These are phyloP conservation scores for Pao palembangensis DNA, from an alignment of 2,113 vertebrate genomes.

Conservation along the genomic window DNA sequence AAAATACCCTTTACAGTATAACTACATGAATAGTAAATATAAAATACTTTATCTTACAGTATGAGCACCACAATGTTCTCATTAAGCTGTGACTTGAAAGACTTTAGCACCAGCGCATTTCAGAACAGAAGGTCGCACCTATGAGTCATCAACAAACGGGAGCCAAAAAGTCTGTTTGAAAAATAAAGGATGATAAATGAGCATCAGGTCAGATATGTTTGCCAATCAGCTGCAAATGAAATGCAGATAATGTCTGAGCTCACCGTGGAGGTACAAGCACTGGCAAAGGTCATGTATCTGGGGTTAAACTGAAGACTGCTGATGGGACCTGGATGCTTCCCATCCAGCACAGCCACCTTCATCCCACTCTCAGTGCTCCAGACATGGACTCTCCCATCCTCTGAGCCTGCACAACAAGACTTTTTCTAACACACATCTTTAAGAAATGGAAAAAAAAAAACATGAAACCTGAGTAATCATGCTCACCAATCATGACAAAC, in stretches of 20 bases:
- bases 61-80: background rate
- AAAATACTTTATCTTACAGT: background rate
- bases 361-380: constrained; percentile 97
- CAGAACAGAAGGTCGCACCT: background rate
- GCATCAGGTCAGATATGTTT: background rate
- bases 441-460: background rate
- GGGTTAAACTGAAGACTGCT: constrained; percentile 97
- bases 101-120: background rate
- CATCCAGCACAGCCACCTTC: constrained; percentile 96
- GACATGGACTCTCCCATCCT: constrained; percentile 96
- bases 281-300: constrained; percentile 97
- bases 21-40: background rate
- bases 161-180: constrained; percentile 90
- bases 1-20: background rate
- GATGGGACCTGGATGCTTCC: constrained; percentile 94
- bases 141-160: constrained; percentile 86
- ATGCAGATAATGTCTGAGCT: constrained; percentile 44
- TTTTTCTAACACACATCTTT: background rate
- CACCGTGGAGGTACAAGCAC: constrained; percentile 97
- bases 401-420: constrained; percentile 79
- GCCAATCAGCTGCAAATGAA: background rate
- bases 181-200: constrained; percentile 15
- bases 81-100: background rate
- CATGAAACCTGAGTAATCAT: background rate
- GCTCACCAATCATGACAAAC: constrained; percentile 98